Base-by-base conservation (phyloP, 1,140 invertebrate genomes). In the Listronotus oregonensis region DNA sequence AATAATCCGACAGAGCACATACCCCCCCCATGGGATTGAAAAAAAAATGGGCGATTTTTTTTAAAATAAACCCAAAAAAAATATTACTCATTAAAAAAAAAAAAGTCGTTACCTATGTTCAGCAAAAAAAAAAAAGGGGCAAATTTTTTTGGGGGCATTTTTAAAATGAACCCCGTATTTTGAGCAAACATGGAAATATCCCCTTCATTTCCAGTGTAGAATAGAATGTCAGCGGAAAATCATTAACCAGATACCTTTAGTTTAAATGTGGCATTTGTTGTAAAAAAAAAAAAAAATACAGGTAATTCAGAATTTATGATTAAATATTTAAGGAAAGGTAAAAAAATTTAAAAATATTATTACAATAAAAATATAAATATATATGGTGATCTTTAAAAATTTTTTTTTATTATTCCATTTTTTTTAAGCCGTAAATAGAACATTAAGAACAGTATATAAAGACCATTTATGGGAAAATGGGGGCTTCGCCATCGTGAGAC, bases 131-230 rank as follows among this genome's bases (percentile, higher is more conserved):
- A 99, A 70, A 58, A 94, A 78, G 1, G 96, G 96, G 39, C 84
- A 82, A 72, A 95, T 94, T 71, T 89, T 78, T 10, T 84, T 79
- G 0, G 95, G 95, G 58, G 90, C 87, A 54, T n/a, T n/a, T 98
- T 94, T 91, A 93, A 98, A 82, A 98, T 90, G 74, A 98, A 95
- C 21, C 96, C 96, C 1, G 94, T 95, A 80, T 98, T 97, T 73
- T 96, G 82, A 5, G 92, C 92, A 82, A 99, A 99, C 68, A 85
- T 80, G 75, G 93, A 89, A 67, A 99, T 96, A 72, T 88, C 86
- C 58, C 96, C 97, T 83, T 99, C 97, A 84, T 99, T 99, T 70
- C 97, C 97, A 11, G 96, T 94, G 75, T 99, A 99, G 77, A 98
- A 97, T 77, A 97, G 96, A 68, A 98, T 94, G 47, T 79, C 73